Conservation (phyloP, 2,113 vertebrate genomes). For the Bujurquina vittata region DNA sequence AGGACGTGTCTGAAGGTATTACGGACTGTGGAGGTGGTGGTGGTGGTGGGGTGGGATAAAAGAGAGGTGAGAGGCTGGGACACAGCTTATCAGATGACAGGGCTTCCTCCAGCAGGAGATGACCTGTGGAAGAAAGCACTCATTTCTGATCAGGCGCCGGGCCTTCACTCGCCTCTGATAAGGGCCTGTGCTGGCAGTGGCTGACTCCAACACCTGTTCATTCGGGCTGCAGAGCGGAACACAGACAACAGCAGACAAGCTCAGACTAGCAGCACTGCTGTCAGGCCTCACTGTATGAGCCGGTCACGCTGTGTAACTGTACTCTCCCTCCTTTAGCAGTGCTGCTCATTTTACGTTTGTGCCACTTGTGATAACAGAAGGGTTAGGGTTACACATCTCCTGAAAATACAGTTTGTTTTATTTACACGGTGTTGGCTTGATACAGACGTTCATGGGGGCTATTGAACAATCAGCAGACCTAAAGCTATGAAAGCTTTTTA, state of each 20-base stretch:
- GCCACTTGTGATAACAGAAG: slow-evolving; percentile 28
- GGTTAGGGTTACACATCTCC: not conserved
- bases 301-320: slow-evolving; percentile 20
- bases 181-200: slow-evolving; percentile 35
- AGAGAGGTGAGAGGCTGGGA: slow-evolving; percentile 23
- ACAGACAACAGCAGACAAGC: slow-evolving; percentile 49
- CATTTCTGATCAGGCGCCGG: slow-evolving; percentile 32
- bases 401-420: not conserved
- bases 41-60: not conserved
- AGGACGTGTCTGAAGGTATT: slow-evolving; percentile 31
- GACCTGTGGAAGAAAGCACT: slow-evolving; percentile 49
- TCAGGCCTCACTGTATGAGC: slow-evolving; percentile 19
- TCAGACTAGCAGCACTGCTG: slow-evolving; percentile 31
- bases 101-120: slow-evolving; percentile 64
- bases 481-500: not conserved
- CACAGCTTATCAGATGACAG: slow-evolving; percentile 60
- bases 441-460: not conserved
- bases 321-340: slow-evolving; percentile 29
- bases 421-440: not conserved
- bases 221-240: slow-evolving; percentile 27
- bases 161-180: slow-evolving; percentile 31
- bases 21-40: slow-evolving; percentile 2
- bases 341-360: slow-evolving; percentile 45
- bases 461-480: not conserved
- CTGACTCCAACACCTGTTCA: slow-evolving; percentile 58